These are phyloP conservation scores for Capricornis sumatraensis DNA, from an alignment of 2,113 vertebrate genomes.

Conservation along the genomic window DNA sequence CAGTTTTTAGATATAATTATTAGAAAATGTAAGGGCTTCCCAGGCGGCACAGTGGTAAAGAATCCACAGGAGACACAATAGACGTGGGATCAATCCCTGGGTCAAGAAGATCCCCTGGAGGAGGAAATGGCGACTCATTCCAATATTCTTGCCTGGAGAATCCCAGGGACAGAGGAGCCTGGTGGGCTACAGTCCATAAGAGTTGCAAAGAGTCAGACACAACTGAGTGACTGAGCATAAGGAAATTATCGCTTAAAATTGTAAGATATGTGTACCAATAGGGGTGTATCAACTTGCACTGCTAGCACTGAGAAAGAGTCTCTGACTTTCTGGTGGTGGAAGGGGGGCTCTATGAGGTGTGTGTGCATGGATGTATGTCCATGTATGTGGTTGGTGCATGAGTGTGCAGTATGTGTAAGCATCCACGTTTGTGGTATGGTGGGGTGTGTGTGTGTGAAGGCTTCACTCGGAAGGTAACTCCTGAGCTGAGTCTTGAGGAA, in stretches of 20 bases:
- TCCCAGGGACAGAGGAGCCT: neutral
- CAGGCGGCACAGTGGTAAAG: neutral
- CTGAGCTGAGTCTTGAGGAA: neutral
- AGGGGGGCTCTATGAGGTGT: neutral
- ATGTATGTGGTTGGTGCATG: neutral
- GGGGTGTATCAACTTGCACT: neutral
- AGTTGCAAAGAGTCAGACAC: neutral
- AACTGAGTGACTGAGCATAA: neutral
- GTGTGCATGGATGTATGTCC: neutral
- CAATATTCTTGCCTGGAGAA: neutral
- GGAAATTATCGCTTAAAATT: neutral
- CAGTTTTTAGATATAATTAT: neutral
- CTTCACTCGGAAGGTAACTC: neutral
- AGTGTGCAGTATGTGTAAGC: neutral
- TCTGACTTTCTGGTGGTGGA: neutral
- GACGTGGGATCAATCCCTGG: neutral
- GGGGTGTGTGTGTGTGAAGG: neutral
- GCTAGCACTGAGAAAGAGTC: neutral
- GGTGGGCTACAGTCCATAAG: neutral
- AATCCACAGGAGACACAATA: neutral
- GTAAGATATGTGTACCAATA: neutral
- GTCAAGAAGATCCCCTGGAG: neutral
- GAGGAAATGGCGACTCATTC: neutral
- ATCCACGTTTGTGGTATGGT: neutral
- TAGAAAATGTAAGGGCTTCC: neutral